These are phyloP conservation scores for Galleria mellonella DNA, from an alignment of 1,140 invertebrate genomes.

Conservation along the genomic window DNA sequence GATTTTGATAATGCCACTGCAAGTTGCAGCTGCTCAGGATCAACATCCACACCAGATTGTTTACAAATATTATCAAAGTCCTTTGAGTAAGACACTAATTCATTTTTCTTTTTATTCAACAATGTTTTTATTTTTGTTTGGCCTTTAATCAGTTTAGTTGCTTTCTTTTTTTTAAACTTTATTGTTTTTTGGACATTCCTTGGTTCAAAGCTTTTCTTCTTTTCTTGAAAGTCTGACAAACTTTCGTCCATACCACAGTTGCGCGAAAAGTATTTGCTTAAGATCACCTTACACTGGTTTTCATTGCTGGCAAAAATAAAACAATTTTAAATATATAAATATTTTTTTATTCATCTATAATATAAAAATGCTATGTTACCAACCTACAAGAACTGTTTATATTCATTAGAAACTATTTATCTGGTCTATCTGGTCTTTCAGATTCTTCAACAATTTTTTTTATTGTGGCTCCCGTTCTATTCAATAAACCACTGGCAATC, in stretches of 20 bases:
- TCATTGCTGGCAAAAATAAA: slow-evolving; percentile 42
- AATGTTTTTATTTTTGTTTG: slow-evolving; percentile 57
- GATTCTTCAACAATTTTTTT: slow-evolving; percentile 34
- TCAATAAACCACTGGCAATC: slow-evolving; percentile 43
- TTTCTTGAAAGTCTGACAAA: slow-evolving; percentile 43
- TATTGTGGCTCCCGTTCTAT: slow-evolving; percentile 32
- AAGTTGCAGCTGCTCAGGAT: slow-evolving; percentile 74
- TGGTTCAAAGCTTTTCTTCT: slow-evolving; percentile 30
- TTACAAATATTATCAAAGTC: slow-evolving; percentile 59
- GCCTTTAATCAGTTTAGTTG: slow-evolving; percentile 31
- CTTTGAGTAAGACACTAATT: slow-evolving; percentile 48
- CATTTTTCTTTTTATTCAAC: slow-evolving; percentile 48
- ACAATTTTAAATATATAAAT: slow-evolving; percentile 21
- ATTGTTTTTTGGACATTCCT: slow-evolving; percentile 4
- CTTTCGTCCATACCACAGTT: slow-evolving; percentile 55
- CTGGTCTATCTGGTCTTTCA: slow-evolving; percentile 36
- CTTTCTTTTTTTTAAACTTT: slow-evolving; percentile 1
- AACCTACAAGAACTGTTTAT: slow-evolving; percentile 22
- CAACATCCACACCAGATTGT: slow-evolving; percentile 61
- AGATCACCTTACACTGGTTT: slow-evolving; percentile 23
- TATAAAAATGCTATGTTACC: slow-evolving; percentile 9
- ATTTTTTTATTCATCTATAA: background rate
- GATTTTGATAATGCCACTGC: slow-evolving; percentile 76
- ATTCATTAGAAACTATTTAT: slow-evolving; percentile 39
- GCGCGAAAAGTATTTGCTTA: slow-evolving; percentile 47